A percentile compares a stretch with the other conserved stretches of the same genome.
Conservation (phyloP, 2,888 invertebrate genomes). For the Galerucella nymphaeae region DNA sequence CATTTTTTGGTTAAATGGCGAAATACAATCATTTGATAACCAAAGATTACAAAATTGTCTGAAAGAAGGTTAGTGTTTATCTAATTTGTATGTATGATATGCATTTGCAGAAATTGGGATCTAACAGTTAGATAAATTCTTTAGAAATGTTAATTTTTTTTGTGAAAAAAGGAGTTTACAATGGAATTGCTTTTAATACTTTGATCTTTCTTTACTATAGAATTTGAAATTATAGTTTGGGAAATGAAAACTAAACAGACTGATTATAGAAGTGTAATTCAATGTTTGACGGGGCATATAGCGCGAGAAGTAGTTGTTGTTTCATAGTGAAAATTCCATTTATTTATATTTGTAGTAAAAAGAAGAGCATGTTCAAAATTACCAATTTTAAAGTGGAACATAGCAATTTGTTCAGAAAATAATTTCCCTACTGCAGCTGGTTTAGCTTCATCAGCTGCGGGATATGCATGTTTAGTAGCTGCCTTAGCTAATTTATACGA, state of each 20-base stretch:
- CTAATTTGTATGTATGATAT: background rate
- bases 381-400: constrained; percentile 73
- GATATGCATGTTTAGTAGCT: constrained; percentile 92
- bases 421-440: constrained; percentile 99
- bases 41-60: constrained; percentile 82
- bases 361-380: constrained; percentile 60
- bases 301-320: no score
- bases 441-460: constrained; percentile 97
- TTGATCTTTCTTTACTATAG: no score
- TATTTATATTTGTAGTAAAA: constrained; percentile 63
- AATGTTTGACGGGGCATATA: no score
- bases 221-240: no score
- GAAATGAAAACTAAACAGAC: no score
- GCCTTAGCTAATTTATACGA: constrained; percentile 82
- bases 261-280: no score
- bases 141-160: constrained; percentile 15
- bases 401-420: constrained; percentile 89
- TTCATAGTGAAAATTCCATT: no score
- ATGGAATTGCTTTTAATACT: no score
- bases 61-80: constrained; percentile 68
- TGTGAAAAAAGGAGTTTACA: background rate
- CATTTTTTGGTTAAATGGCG: constrained; percentile 90
- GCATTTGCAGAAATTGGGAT: background rate
- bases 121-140: background rate
- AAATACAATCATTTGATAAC: constrained; percentile 79